Percentiles rank a stretch among this genome's conserved stretches.
These are phyloP conservation scores for Drosophila macrospina DNA, from an alignment of 2,888 invertebrate genomes.

Conservation along the genomic window DNA sequence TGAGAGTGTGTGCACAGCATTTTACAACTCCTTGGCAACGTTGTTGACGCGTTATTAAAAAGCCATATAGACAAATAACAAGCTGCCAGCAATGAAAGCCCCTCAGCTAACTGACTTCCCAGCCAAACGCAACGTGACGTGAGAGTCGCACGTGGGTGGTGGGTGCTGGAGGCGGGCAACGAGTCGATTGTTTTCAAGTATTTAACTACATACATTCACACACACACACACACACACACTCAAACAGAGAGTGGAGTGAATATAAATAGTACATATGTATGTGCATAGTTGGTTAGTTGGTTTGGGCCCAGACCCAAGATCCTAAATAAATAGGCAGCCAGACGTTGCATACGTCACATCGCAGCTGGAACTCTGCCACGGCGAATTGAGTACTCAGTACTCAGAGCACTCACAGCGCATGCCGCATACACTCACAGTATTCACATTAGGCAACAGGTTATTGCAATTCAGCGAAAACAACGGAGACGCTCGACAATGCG, in stretches of 20 bases:
- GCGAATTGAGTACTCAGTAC: constrained; percentile 20
- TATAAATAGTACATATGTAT: not conserved
- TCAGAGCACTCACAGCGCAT: constrained; percentile 14
- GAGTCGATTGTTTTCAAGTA: constrained; percentile 67
- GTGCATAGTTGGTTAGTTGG: not conserved
- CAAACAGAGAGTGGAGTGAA: not conserved
- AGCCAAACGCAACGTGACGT: constrained; percentile 11
- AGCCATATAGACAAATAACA: constrained; percentile 74
- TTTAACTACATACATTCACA: constrained; percentile 31
- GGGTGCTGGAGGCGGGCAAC: constrained; percentile 24
- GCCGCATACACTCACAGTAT: constrained; percentile 19
- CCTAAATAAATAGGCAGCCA: constrained; percentile 78
- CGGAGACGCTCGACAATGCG: constrained; percentile 61
- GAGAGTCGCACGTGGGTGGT: constrained; percentile 42
- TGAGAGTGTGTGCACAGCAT: constrained; percentile 52
- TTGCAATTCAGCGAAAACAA: constrained; percentile 81
- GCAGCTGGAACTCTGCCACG: constrained; percentile 51
- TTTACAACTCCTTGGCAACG: constrained; percentile 66
- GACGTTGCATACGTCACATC: constrained; percentile 32
- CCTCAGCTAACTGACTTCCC: constrained; percentile 28
- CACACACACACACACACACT: constrained; percentile 7
- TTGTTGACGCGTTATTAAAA: constrained; percentile 74
- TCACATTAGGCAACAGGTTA: constrained; percentile 82
- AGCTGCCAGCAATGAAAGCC: constrained; percentile 56
- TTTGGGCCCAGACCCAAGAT: constrained; percentile 48